phyloP scores from a whole-genome alignment of 2,113 vertebrate genomes.

The Formicarius rufipectus region DNA sequence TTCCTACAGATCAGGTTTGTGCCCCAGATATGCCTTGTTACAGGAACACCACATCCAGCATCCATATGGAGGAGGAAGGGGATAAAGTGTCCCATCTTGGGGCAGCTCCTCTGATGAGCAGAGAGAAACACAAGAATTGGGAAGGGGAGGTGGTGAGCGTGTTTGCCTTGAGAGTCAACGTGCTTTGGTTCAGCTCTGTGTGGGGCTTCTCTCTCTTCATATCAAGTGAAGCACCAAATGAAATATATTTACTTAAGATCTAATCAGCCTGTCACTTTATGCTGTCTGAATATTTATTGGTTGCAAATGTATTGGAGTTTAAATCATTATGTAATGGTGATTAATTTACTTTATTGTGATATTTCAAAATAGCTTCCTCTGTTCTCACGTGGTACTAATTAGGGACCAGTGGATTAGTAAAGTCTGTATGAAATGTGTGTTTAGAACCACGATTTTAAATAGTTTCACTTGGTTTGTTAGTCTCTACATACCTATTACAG shows the following conservation, averaged over 20 bases:
- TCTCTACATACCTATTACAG: neutral
- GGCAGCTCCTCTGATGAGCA: neutral
- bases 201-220: neutral
- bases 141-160: neutral
- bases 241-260: neutral
- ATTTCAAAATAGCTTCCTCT: neutral
- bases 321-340: neutral
- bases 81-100: rapidly evolving
- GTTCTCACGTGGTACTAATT: neutral
- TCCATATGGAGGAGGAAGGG: neutral
- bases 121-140: neutral
- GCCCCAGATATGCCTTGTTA: neutral
- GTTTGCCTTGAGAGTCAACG: neutral
- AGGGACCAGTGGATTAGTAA: neutral
- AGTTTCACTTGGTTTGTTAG: neutral
- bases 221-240: neutral
- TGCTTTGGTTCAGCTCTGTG: neutral
- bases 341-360: neutral
- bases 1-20: neutral
- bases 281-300: slow-evolving; percentile 10
- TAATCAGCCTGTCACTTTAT: neutral
- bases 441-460: neutral
- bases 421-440: slow-evolving; percentile 2
- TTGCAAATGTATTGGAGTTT: slow-evolving; percentile 8
- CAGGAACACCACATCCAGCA: neutral